phyloP scores from a whole-genome alignment of 2,797 vertebrate genomes.

The Onychomys leucogaster region DNA sequence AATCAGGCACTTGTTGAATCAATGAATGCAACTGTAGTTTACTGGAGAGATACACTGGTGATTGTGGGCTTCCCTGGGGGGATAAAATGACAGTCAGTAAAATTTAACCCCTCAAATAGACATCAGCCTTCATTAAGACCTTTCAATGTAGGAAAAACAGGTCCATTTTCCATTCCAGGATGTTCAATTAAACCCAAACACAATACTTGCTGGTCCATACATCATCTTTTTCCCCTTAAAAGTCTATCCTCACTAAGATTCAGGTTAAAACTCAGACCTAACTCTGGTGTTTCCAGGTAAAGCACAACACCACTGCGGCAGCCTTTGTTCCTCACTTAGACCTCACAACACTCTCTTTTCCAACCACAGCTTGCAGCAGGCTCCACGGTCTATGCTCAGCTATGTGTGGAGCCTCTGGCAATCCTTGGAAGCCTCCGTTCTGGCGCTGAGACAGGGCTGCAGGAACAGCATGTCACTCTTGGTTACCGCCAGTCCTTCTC shows the following conservation, averaged over 20 bases:
- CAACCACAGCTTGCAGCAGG: not conserved
- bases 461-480: not conserved
- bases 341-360: not conserved
- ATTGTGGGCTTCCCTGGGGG: not conserved
- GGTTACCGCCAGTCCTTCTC: not conserved
- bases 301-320: not conserved
- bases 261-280: not conserved
- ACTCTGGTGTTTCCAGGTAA: conserved; percentile 17
- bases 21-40: not conserved
- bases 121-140: not conserved
- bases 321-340: not conserved
- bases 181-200: not conserved
- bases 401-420: not conserved
- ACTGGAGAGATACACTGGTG: not conserved
- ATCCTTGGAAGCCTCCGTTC: not conserved
- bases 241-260: not conserved
- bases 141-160: not conserved
- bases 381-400: not conserved
- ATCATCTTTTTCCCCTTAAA: not conserved
- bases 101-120: not conserved
- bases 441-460: not conserved
- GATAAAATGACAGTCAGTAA: not conserved
- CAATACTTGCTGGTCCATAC: not conserved
- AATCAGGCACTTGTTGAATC: not conserved
- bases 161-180: not conserved